These are phyloP conservation scores for Aphidius ervi DNA, from an alignment of 1,140 invertebrate genomes.

Conservation along the genomic window DNA sequence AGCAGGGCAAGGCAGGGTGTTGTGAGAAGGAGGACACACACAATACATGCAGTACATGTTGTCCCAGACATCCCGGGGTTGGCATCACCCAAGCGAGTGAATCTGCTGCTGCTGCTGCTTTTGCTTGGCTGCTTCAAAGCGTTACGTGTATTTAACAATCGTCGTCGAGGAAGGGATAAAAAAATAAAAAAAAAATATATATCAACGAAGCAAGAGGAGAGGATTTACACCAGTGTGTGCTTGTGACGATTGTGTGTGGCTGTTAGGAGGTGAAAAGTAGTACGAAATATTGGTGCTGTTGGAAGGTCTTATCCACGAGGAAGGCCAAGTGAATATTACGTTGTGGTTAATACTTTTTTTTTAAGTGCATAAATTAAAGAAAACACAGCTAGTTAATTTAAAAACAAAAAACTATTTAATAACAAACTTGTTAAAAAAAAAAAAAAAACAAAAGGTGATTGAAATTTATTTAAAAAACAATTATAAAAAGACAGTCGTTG, in stretches of 20 bases:
- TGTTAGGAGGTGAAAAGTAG: not conserved
- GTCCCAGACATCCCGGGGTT: no score
- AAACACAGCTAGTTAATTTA: constrained; percentile 1
- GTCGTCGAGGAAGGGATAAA: not conserved
- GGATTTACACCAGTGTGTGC: constrained; percentile 3
- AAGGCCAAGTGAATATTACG: constrained; percentile 6
- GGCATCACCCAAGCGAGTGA: no score
- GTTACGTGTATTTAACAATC: not conserved
- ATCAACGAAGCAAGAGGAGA: constrained; percentile 2
- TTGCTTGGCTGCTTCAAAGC: no score
- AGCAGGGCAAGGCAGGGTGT: no score
- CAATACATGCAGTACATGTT: no score
- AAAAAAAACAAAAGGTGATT: constrained; percentile 1
- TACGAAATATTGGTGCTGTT: no score
- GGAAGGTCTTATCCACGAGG: constrained; percentile 8
- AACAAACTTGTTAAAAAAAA: not conserved
- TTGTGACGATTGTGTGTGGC: constrained; percentile 2
- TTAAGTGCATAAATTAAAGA: constrained; percentile 2
- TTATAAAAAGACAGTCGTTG: constrained; percentile 5
- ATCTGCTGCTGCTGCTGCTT: no score
- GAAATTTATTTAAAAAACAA: not conserved
- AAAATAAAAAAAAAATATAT: not conserved
- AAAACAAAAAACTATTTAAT: no score
- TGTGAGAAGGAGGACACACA: no score
- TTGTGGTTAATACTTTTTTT: not conserved